Base-by-base conservation (phyloP, 1,140 invertebrate genomes). In the Zophobas morio region DNA sequence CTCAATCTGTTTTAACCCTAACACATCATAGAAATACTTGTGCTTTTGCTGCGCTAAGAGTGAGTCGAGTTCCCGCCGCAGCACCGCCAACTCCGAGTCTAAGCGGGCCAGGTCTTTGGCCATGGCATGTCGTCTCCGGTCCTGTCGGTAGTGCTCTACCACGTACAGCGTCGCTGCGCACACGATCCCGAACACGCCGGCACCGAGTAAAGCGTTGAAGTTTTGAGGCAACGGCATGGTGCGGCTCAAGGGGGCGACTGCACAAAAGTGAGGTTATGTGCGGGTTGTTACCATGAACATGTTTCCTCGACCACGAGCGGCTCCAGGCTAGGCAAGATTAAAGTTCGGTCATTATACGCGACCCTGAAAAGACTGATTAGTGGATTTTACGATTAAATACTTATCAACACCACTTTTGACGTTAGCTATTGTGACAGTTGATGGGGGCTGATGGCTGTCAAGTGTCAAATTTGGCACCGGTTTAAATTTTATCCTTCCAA, bases 141-240 rank as follows among this genome's bases (percentile, higher is more conserved):
- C 88, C 54, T 90, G 89, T 70, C 89, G 87, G n/a, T 91, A 86
- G 82, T 90, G 91, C 75, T 92, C 89, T 74, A 90, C 90, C 56
- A 93, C 87, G 78, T 91, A 90, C 66, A 92, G 86, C 47, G 89
- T 88, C 74, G 91, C 91, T 20, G 89, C 91, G 63, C 91, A 89
- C 46, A 92, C 87, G 1, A 92, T 84, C 33, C 91, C 91, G 33
- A 92, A 87, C 35, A 92, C 88, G 57, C 90, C 90, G 6, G 89
- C 89, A 6, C 89, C 89, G 46, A 88, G 66, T 71, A 85, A 66
- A 20, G 80, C 78, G 42, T 80, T 80, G 1, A 82, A 37, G 72
- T 77, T 79, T 47, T 79, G 76, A 46, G 78, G 57, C 47, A 80
- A 42, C 6, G 80, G 77, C 80, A 81, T 81, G 53, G 79, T 81